phyloP scores from a whole-genome alignment of 2,113 vertebrate species.

The Cinclus cinclus region DNA sequence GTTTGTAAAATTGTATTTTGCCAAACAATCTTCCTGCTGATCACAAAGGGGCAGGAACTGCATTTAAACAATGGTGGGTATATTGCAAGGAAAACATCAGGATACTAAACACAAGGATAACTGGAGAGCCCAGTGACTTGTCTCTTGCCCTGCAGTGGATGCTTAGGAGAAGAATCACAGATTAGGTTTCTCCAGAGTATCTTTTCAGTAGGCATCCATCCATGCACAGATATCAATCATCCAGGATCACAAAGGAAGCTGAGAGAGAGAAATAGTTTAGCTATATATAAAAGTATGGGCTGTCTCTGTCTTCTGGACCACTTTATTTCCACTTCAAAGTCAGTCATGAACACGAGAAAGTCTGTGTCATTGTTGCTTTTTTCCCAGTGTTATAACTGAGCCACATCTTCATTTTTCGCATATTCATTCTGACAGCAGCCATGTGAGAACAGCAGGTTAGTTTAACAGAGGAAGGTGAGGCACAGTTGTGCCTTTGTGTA shows the following conservation, averaged over 20 bases:
- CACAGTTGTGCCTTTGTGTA: neutral
- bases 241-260: neutral
- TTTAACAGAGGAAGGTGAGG: slow-evolving; percentile 5
- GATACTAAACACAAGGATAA: neutral
- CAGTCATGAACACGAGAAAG: neutral
- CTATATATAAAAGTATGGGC: neutral
- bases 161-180: neutral
- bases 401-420: neutral
- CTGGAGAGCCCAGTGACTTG: neutral
- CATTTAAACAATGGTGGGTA: neutral
- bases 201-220: neutral
- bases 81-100: neutral
- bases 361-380: neutral
- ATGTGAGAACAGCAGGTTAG: neutral
- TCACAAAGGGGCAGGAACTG: neutral
- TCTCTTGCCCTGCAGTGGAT: neutral
- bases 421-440: neutral
- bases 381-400: neutral
- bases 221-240: neutral
- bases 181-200: neutral
- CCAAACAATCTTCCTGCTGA: neutral
- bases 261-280: neutral
- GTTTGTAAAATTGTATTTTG: neutral
- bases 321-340: slow-evolving; percentile 5
- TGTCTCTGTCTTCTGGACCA: neutral